Conservation (phyloP, 2,113 vertebrate genomes). For the Spermophilus dauricus region DNA sequence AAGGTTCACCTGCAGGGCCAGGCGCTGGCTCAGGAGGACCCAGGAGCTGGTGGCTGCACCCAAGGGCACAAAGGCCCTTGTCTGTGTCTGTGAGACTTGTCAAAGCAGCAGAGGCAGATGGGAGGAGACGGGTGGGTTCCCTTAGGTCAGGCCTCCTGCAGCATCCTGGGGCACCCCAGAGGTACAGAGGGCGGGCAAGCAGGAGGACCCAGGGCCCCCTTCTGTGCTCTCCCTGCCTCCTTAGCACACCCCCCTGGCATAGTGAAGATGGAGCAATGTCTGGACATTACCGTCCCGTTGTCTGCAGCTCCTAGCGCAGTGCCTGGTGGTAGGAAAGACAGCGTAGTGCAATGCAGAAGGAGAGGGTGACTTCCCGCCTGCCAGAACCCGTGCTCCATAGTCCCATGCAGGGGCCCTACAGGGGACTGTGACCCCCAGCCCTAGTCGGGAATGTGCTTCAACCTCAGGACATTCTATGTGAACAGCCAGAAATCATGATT, state of each 20-base stretch:
- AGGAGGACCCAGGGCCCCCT: too few relatives aligned
- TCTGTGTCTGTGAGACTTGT: too few relatives aligned
- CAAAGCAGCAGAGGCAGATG: too few relatives aligned
- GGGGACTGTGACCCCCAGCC: neutral
- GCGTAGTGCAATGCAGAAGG: neutral
- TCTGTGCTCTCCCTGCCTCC: neutral
- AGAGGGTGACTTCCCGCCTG: neutral
- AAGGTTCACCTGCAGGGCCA: neutral
- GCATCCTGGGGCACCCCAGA: neutral
- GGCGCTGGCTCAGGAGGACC: neutral
- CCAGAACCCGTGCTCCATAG: neutral
- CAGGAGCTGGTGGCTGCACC: neutral
- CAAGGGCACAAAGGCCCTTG: neutral
- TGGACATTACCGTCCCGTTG: neutral
- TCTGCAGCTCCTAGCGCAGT: neutral
- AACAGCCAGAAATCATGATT: neutral
- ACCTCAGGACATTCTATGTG: neutral
- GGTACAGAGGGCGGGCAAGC: neutral
- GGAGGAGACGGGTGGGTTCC: neutral
- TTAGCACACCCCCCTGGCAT: neutral
- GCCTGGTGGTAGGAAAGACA: neutral
- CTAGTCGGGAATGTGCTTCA: neutral
- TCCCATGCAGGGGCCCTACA: fast-evolving
- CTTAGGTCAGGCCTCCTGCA: fast-evolving
- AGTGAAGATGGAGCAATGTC: neutral